phyloP scores from a whole-genome alignment of 2,113 vertebrate genomes.

The Rhodinocichla rosea region DNA sequence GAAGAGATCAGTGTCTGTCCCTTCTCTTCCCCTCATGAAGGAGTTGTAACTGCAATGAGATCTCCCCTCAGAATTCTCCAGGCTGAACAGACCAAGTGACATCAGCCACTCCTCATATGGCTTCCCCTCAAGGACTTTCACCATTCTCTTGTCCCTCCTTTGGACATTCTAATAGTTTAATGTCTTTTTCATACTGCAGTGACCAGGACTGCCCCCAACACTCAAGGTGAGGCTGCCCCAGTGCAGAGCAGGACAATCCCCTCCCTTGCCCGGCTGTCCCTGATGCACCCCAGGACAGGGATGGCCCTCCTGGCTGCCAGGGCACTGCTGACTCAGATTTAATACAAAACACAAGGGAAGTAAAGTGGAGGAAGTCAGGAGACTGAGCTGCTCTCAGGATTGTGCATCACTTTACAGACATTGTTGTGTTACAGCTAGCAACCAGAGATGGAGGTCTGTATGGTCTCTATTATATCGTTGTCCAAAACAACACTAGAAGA shows the following conservation, averaged over 20 bases:
- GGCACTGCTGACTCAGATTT: background rate
- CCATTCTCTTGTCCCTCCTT: background rate
- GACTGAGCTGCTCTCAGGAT: background rate
- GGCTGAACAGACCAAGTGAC: background rate
- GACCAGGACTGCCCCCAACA: background rate
- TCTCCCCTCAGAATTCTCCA: background rate
- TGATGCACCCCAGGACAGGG: fast-evolving
- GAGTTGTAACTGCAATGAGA: background rate
- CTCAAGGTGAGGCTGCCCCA: fast-evolving
- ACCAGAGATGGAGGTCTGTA: background rate
- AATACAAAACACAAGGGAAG: background rate
- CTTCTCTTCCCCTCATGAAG: background rate
- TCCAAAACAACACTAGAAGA: background rate
- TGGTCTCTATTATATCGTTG: background rate
- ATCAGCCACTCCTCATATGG: background rate
- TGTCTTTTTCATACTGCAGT: background rate
- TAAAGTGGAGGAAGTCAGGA: background rate
- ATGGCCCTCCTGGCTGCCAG: background rate
- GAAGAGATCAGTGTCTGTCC: background rate
- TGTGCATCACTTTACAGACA: background rate
- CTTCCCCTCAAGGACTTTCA: background rate
- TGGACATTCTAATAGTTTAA: background rate
- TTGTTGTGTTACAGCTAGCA: background rate
- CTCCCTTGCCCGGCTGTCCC: fast-evolving
- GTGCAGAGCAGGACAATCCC: background rate